A percentile compares a stretch with the other conserved stretches of the same genome.
phyloP scores from a whole-genome alignment of 2,888 invertebrate species.

The Hyposoter didymator region DNA sequence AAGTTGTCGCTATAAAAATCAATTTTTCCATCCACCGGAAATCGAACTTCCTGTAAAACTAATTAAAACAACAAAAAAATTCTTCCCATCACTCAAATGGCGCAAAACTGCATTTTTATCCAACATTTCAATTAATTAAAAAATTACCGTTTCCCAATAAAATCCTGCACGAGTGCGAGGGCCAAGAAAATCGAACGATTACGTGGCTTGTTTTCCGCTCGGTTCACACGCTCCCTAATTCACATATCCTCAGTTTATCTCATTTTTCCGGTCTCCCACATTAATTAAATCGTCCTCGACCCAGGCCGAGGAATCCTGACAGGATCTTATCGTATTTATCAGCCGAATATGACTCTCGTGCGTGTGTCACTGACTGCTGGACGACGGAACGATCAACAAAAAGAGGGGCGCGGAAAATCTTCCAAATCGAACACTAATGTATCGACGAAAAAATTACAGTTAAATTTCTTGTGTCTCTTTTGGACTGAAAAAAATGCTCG shows the following conservation, averaged over 20 bases:
- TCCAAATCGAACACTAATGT: too few relatives aligned
- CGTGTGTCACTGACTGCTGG: slow-evolving; percentile 27
- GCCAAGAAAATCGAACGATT: slow-evolving; percentile 39
- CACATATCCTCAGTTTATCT: slow-evolving; percentile 52
- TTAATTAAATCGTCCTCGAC: slow-evolving; percentile 68
- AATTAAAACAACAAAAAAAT: too few relatives aligned
- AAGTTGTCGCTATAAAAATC: neutral
- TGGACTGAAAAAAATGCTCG: too few relatives aligned
- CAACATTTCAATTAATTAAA: slow-evolving; percentile 2
- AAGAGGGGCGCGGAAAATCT: neutral
- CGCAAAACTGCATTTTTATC: neutral
- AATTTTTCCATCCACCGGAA: neutral
- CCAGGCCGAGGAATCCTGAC: slow-evolving; percentile 53
- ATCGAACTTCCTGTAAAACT: too few relatives aligned
- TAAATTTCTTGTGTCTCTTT: too few relatives aligned
- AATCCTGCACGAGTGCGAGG: neutral
- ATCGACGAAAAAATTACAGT: neutral
- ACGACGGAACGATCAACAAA: too few relatives aligned
- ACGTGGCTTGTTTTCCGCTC: slow-evolving; percentile 45
- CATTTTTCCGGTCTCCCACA: slow-evolving; percentile 72
- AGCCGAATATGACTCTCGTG: slow-evolving; percentile 63
- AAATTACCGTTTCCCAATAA: slow-evolving; percentile 33
- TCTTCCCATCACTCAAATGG: too few relatives aligned
- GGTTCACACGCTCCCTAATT: slow-evolving; percentile 62
- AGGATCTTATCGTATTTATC: slow-evolving; percentile 70